Evolutionary conservation across 1,140 invertebrate genomes (phyloP).

Genomic region (Leptinotarsa undecemlineata): DNA sequence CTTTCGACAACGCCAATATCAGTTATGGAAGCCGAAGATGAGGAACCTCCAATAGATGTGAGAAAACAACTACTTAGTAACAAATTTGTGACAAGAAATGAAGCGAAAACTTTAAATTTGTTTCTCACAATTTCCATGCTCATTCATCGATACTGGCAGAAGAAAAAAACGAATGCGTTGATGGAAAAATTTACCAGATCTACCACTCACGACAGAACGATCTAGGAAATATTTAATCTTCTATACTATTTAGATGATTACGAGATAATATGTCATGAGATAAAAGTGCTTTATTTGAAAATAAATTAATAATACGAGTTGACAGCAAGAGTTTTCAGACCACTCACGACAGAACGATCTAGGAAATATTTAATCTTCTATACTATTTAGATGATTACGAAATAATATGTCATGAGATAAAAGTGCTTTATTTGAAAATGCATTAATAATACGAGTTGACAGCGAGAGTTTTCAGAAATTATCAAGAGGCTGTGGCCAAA

Average conservation of each 20-base stretch:
- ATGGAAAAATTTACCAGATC: background rate
- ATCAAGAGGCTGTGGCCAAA: constrained; percentile 11
- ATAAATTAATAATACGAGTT: background rate
- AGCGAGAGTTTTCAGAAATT: background rate
- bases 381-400: background rate
- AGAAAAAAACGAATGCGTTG: background rate
- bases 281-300: background rate
- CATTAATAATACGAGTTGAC: background rate
- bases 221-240: background rate
- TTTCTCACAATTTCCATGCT: background rate
- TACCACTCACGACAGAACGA: background rate
- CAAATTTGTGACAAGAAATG: background rate
- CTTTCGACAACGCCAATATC: background rate
- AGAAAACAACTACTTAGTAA: background rate
- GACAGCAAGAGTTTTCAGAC: background rate
- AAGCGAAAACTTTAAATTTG: background rate
- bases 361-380: background rate
- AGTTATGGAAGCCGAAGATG: background rate
- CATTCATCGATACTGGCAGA: background rate
- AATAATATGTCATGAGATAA: background rate
- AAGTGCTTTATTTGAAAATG: background rate
- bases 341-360: background rate
- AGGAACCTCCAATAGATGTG: background rate
- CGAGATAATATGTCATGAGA: background rate
- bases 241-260: background rate